phyloP scores from a whole-genome alignment of 1,140 invertebrate genomes.

The Vollenhovia emeryi region DNA sequence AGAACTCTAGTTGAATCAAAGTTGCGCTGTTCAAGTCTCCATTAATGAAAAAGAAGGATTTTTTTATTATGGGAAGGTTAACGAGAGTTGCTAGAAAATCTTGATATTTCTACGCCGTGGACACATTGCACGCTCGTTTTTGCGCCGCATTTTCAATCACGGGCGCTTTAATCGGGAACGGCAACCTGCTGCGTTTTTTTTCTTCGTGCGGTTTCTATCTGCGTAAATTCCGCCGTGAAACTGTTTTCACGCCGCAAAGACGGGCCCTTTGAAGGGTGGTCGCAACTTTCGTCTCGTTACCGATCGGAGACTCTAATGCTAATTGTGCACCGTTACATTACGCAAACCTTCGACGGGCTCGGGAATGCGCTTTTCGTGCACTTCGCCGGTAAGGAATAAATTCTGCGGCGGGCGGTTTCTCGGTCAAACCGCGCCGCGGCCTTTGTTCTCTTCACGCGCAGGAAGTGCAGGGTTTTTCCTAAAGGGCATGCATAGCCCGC shows the following conservation, averaged over 20 bases:
- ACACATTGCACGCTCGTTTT: not conserved
- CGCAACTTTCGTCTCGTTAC: constrained; percentile 45
- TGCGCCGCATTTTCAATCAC: constrained; percentile 16
- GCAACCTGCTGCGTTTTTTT: not conserved
- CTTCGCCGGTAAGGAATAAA: constrained; percentile 46
- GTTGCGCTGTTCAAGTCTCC: not conserved
- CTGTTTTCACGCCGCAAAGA: constrained; percentile 38
- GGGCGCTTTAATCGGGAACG: not conserved
- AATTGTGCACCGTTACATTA: constrained; percentile 37
- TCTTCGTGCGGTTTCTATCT: not conserved
- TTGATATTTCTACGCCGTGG: not conserved
- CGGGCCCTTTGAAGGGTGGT: not conserved
- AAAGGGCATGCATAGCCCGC: constrained; percentile 8
- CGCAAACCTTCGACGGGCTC: not conserved
- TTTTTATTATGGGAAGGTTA: not conserved
- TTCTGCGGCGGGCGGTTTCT: constrained; percentile 53
- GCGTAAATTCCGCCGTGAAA: constrained; percentile 45
- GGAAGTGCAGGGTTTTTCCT: constrained; percentile 38
- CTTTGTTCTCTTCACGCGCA: constrained; percentile 47
- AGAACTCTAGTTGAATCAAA: not conserved
- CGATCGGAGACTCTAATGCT: constrained; percentile 32
- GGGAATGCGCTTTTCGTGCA: constrained; percentile 45
- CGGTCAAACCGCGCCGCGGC: constrained; percentile 21
- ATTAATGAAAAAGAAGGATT: not conserved
- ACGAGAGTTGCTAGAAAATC: not conserved